Evolutionary conservation across 2,797 vertebrate genomes (phyloP), one percentile per base, ranked within the genome.

Genomic region (Agapornis canus): DNA sequence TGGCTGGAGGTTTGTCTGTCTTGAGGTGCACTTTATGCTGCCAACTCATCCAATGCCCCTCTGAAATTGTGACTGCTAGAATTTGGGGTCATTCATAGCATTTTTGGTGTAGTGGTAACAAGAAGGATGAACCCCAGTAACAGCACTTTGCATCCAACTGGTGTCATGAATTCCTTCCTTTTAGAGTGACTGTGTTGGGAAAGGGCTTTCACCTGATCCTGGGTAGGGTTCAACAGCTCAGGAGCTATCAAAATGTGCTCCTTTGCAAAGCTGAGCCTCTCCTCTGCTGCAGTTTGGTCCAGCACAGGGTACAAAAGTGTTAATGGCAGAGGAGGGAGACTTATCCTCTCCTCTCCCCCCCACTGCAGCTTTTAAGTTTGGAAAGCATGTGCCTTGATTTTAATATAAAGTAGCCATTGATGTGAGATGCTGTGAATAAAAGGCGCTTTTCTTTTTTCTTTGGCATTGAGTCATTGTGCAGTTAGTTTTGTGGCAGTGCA

Each of bases 401-500:
- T 89, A 52, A 94, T 83, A 96, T 90, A 96, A 96, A 96, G 94
- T 95, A 29, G 63, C 92, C 86, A 95, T 96, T 96, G 96, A 96
- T 92, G 92, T 68, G 86, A 47, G 81, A 90, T 88, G 78, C 88
- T 37, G 0, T 3, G 49, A 32, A 95, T 95, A 93, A 96, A 96
- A 90, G 86, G 86, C 40, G 77, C 96, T 95, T 96, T 95, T 96
- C 90, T 95, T 93, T 81, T 32, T 43, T 32, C 65, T 23, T 49
- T 69, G 92, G 95, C 95, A 84, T 17, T 27, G 90, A 47, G 70
- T 76, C 95, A 86, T 94, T 90, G 95, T 90, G 22, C 83, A 66
- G 80, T 82, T 75, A 64, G 80, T 75, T 81, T 57, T 61, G 91
- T 51, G 85, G 92, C 88, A 47, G 79, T 59, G 94, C 86, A 51